Evolutionary conservation across 2,797 vertebrate species (phyloP).

Genomic region (Todus mexicanus): DNA sequence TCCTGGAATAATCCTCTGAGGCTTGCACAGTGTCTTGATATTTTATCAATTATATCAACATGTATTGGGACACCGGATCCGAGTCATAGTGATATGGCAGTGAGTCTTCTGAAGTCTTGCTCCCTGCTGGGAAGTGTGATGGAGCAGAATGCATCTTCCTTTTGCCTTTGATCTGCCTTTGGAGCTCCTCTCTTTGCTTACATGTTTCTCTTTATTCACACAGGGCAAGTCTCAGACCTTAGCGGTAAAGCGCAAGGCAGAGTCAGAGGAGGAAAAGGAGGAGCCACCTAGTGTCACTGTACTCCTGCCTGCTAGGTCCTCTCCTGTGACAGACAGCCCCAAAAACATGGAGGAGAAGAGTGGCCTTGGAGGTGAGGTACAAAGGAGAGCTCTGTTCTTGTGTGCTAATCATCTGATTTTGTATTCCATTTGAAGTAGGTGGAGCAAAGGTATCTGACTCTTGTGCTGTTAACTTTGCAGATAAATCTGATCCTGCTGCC

Average conservation of each 20-base stretch:
- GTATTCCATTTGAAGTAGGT: not conserved
- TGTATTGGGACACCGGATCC: not conserved
- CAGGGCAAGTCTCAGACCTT: conserved; percentile 84
- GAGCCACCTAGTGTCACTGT: conserved; percentile 22
- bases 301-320: conserved; percentile 67
- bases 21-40: not conserved
- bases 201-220: not conserved
- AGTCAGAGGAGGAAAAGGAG: conserved; percentile 84
- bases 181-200: not conserved
- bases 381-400: not conserved
- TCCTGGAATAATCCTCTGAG: not conserved
- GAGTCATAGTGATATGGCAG: not conserved
- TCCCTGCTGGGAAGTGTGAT: not conserved
- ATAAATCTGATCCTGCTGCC: conserved; percentile 70
- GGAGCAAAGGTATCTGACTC: not conserved
- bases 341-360: conserved; percentile 74
- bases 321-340: conserved; percentile 70
- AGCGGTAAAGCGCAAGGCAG: conserved; percentile 91
- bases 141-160: not conserved
- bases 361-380: conserved; percentile 68
- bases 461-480: conserved; percentile 61
- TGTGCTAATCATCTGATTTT: not conserved
- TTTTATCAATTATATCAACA: not conserved
- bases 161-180: not conserved
- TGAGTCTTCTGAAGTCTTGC: not conserved